These are phyloP conservation scores for Chloroceryle inda DNA, from an alignment of 2,797 vertebrate species.

Conservation along the genomic window DNA sequence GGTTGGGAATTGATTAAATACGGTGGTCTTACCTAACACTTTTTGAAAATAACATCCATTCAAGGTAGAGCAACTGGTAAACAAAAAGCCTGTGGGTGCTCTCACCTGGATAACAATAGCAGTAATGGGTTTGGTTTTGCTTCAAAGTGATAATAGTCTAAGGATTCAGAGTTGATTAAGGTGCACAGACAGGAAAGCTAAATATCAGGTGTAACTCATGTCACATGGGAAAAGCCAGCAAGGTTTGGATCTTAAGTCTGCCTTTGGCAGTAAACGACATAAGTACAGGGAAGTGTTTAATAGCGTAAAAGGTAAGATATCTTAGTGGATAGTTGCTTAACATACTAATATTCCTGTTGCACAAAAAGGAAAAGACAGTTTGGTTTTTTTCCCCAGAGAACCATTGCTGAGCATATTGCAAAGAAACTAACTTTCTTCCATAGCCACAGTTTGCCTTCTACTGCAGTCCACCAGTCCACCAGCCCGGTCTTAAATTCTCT, in stretches of 20 bases:
- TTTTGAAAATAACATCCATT: background rate
- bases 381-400: background rate
- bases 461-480: background rate
- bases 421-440: background rate
- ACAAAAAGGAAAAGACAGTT: background rate
- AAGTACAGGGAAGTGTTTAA: background rate
- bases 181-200: background rate
- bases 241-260: background rate
- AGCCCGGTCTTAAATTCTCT: background rate
- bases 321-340: background rate
- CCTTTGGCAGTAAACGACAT: background rate
- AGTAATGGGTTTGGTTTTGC: background rate
- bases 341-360: background rate
- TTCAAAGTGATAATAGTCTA: background rate
- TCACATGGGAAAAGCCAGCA: background rate
- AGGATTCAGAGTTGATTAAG: background rate
- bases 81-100: background rate
- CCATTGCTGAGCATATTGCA: accelerated
- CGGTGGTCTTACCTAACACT: background rate
- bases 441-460: background rate
- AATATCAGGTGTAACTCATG: background rate
- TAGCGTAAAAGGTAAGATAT: background rate
- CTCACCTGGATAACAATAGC: background rate
- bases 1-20: background rate
- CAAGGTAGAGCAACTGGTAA: background rate